These are phyloP conservation scores for Cataglyphis albicans DNA, from an alignment of 2,888 invertebrate genomes.

Conservation along the genomic window DNA sequence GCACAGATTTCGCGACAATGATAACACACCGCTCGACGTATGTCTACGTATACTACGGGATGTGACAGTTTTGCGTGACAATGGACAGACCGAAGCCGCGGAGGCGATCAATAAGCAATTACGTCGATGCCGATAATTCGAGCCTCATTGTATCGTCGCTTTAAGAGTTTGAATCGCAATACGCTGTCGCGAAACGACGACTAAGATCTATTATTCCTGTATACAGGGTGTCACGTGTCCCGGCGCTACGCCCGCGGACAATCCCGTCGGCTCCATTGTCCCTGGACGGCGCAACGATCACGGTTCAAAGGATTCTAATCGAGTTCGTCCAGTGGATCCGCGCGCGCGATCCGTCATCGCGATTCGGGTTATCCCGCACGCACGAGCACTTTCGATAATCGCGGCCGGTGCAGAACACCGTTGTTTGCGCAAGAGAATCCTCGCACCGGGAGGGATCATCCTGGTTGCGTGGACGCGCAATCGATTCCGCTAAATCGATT, in stretches of 20 bases:
- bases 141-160: conserved; percentile 33
- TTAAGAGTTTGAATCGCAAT: conserved; percentile 36
- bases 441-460: conserved; percentile 25
- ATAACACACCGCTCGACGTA: background rate
- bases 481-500: conserved; percentile 65
- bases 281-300: conserved; percentile 47
- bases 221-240: conserved; percentile 42
- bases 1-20: conserved; percentile 9
- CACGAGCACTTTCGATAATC: conserved; percentile 74
- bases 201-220: conserved; percentile 53
- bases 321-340: conserved; percentile 65
- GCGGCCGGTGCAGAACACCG: conserved; percentile 23
- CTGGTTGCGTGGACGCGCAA: conserved; percentile 19
- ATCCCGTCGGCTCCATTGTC: conserved; percentile 26
- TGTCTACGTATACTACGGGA: background rate
- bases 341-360: conserved; percentile 69
- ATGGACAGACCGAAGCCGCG: conserved; percentile 18
- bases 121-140: conserved; percentile 43
- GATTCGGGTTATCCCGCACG: conserved; percentile 70
- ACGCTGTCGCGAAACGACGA: conserved; percentile 31
- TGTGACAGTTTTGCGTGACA: conserved; percentile 40
- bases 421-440: conserved; percentile 42
- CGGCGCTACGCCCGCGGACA: conserved; percentile 28
- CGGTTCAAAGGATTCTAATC: conserved; percentile 76
- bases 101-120: conserved; percentile 43